Percentiles rank a stretch among this genome's conserved stretches.
Evolutionary conservation across 2,797 vertebrate species (phyloP).

Genomic region (Tenualosa thibaudeaui): DNA sequence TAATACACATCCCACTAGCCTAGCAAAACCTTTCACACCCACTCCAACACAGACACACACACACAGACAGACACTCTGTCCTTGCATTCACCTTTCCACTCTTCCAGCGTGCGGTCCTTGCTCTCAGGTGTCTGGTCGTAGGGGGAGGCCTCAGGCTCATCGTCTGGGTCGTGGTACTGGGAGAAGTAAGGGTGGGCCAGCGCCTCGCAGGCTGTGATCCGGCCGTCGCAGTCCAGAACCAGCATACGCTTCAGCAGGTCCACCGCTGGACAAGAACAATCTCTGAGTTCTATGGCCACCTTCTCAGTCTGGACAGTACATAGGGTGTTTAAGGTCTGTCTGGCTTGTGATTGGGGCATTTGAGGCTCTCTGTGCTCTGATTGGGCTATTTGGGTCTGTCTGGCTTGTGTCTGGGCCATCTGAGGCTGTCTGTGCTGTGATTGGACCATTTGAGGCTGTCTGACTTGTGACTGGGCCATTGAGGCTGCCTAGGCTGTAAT

Average conservation of each 20-base stretch:
- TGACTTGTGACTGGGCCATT: background rate
- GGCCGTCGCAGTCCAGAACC: conserved; percentile 93
- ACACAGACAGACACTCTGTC: background rate
- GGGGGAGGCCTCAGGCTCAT: conserved; percentile 89
- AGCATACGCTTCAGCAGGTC: conserved; percentile 63
- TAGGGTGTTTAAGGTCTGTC: no score
- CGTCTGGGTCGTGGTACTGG: conserved; percentile 95
- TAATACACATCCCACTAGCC: no score
- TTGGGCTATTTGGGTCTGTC: background rate
- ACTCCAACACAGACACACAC: background rate
- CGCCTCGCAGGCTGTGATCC: conserved; percentile 89
- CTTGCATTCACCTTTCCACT: conserved; percentile 89
- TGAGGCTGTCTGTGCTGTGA: background rate
- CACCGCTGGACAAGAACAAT: conserved; percentile 74
- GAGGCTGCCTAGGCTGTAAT: background rate
- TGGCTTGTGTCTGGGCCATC: background rate
- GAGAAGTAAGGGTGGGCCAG: conserved; percentile 93
- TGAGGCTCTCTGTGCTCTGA: background rate
- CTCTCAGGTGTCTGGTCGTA: conserved; percentile 94
- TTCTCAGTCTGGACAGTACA: no score
- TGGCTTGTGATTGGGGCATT: no score
- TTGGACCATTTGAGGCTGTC: background rate
- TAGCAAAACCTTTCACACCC: background rate
- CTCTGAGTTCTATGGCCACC: no score
- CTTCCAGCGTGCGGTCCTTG: conserved; percentile 89